Evolutionary conservation across 2,797 vertebrate genomes (phyloP).

Genomic region (Helicolenus hilgendorfi): DNA sequence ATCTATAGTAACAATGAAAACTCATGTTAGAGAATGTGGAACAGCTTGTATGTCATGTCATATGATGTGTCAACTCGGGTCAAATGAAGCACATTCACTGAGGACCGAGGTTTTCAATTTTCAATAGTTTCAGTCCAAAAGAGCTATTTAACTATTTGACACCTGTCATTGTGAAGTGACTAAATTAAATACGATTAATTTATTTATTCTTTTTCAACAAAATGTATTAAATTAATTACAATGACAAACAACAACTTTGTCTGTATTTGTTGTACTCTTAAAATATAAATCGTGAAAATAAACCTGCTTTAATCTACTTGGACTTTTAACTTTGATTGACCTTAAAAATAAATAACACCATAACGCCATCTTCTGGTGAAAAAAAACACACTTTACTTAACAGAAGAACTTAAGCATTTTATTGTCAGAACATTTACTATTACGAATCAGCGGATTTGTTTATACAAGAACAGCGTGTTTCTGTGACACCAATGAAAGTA

Average conservation of each 20-base stretch:
- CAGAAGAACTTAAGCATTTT: neutral
- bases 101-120: neutral
- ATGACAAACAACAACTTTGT: too few species aligned
- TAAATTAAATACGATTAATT: neutral
- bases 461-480: neutral
- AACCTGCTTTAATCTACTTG: neutral
- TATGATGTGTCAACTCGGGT: neutral
- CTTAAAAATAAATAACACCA: neutral
- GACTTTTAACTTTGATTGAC: neutral
- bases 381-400: neutral
- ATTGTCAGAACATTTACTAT: neutral
- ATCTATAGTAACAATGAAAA: too few species aligned
- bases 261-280: neutral
- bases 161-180: neutral
- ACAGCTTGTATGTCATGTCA: too few species aligned
- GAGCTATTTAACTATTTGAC: neutral
- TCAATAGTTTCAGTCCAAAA: neutral
- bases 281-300: neutral
- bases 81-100: neutral
- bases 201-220: neutral
- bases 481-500: neutral
- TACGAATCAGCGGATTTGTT: neutral
- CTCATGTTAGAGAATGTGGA: too few species aligned
- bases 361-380: slow-evolving; percentile 70
- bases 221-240: neutral